Conservation (phyloP, 2,888 invertebrate genomes). For the Cyaniris semiargus region DNA sequence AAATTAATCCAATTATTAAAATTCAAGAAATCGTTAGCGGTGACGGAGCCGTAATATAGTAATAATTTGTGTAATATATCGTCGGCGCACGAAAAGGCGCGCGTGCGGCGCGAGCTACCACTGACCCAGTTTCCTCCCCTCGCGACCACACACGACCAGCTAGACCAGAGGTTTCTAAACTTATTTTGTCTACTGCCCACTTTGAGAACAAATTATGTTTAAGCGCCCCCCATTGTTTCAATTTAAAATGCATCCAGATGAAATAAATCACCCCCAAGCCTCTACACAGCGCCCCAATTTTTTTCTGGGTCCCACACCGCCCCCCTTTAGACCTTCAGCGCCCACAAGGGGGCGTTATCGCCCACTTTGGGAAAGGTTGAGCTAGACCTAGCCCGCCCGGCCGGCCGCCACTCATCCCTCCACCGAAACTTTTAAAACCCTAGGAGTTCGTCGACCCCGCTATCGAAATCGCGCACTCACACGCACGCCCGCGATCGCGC, state of each 20-base stretch:
- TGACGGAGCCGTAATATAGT: not conserved
- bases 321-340: too few relatives aligned
- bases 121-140: conserved; percentile 68
- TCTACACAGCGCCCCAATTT: too few relatives aligned
- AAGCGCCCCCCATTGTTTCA: too few relatives aligned
- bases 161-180: too few relatives aligned
- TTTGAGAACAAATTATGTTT: too few relatives aligned
- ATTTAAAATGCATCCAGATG: too few relatives aligned
- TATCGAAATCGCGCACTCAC: conserved; percentile 80
- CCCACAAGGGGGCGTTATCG: too few relatives aligned
- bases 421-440: conserved; percentile 71
- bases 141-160: conserved; percentile 60
- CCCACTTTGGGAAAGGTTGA: too few relatives aligned
- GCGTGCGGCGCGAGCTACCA: conserved; percentile 71
- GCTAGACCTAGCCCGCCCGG: conserved; percentile 50
- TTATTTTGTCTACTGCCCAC: too few relatives aligned
- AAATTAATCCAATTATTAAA: not conserved
- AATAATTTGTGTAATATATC: conserved; percentile 8
- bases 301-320: too few relatives aligned
- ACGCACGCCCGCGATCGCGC: conserved; percentile 63
- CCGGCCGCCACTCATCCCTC: conserved; percentile 55
- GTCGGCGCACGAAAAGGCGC: conserved; percentile 57
- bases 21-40: not conserved
- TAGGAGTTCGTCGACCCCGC: conserved; percentile 75
- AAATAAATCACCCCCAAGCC: too few relatives aligned